These are phyloP conservation scores for Sepioteuthis lessoniana DNA, from an alignment of 2,888 invertebrate genomes.

Conservation along the genomic window DNA sequence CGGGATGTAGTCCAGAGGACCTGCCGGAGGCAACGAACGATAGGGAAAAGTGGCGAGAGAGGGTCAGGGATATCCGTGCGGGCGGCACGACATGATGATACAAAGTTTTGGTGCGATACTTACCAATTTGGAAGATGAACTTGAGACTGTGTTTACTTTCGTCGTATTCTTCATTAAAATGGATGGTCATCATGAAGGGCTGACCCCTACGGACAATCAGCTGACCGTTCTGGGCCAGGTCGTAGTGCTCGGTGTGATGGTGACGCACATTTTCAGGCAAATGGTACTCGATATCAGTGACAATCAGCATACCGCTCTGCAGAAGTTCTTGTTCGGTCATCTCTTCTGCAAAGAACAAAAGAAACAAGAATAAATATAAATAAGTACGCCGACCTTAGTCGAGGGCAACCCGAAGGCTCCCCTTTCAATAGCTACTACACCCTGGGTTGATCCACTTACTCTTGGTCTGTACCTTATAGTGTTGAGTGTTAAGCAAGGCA, in stretches of 20 bases:
- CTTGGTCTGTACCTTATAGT: no score
- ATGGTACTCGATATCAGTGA: conserved; percentile 37
- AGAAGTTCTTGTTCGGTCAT: not conserved
- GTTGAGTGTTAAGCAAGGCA: no score
- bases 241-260: conserved; percentile 36
- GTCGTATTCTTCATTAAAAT: conserved; percentile 14
- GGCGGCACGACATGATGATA: no score
- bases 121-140: conserved; percentile 44
- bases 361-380: not conserved
- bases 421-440: no score
- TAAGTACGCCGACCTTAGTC: no score
- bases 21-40: no score
- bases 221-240: conserved; percentile 13
- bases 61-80: no score
- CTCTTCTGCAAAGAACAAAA: not conserved
- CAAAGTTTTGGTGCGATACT: no score
- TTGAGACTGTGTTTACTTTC: conserved; percentile 2
- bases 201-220: conserved; percentile 45
- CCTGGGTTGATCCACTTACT: no score
- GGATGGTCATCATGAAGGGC: conserved; percentile 38
- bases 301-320: conserved; percentile 14
- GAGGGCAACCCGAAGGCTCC: no score
- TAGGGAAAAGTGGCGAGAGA: no score
- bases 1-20: no score
- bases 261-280: not conserved